These are phyloP conservation scores for Gibbula magus DNA, from an alignment of 2,888 invertebrate species.

Conservation along the genomic window DNA sequence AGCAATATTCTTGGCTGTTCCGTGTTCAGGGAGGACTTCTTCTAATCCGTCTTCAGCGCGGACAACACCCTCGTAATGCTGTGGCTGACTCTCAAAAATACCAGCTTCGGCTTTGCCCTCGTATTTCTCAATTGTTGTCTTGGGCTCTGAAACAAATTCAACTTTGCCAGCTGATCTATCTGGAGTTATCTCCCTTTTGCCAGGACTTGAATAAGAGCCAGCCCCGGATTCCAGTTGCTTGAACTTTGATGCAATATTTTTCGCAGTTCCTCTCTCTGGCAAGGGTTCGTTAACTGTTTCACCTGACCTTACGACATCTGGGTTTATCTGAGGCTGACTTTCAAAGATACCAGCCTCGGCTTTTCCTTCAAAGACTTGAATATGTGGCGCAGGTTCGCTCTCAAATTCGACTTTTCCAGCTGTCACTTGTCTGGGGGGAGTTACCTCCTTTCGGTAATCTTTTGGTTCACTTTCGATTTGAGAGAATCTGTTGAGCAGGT, in stretches of 20 bases:
- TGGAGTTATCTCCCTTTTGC: conserved; percentile 50
- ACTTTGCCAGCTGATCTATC: conserved; percentile 43
- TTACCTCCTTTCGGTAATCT: conserved; percentile 43
- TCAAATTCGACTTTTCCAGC: conserved; percentile 58
- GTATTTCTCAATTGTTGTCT: conserved; percentile 45
- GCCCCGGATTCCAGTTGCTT: conserved; percentile 83
- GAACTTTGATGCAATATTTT: conserved; percentile 87
- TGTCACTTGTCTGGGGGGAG: conserved; percentile 47
- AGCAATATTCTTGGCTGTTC: conserved; percentile 87
- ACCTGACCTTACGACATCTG: conserved; percentile 55
- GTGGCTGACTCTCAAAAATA: conserved; percentile 63
- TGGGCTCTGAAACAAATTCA: conserved; percentile 60
- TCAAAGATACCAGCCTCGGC: conserved; percentile 64
- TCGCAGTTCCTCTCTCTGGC: conserved; percentile 84
- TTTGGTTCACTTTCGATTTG: conserved; percentile 80
- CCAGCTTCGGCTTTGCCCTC: conserved; percentile 60
- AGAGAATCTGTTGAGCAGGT: conserved; percentile 89
- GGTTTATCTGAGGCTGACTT: conserved; percentile 54
- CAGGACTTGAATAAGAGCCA: conserved; percentile 26
- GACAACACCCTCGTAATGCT: conserved; percentile 53
- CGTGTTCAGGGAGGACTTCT: conserved; percentile 76
- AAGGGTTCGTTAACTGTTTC: conserved; percentile 52
- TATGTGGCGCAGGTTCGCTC: conserved; percentile 48
- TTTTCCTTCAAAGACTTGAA: conserved; percentile 54
- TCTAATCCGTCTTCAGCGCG: conserved; percentile 49